phyloP scores from a whole-genome alignment of 2,888 invertebrate species.

The Resseliella maxima region DNA sequence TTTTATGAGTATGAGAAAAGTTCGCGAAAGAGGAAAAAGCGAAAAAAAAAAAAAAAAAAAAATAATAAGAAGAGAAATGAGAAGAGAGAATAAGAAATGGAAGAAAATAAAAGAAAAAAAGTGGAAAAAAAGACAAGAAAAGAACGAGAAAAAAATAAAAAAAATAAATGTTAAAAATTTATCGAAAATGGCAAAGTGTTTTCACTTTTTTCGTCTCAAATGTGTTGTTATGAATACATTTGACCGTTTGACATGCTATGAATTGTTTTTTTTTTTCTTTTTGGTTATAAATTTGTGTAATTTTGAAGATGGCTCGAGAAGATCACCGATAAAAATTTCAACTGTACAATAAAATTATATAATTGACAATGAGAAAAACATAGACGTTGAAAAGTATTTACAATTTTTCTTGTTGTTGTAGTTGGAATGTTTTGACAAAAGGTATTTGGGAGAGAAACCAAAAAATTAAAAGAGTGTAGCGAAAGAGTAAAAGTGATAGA shows the following conservation, averaged over 20 bases:
- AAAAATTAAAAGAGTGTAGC: neutral
- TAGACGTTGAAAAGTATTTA: neutral
- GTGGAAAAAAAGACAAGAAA: no score
- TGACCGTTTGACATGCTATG: slow-evolving; percentile 53
- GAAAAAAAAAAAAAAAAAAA: no score
- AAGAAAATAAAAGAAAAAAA: no score
- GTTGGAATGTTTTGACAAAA: neutral
- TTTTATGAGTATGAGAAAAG: slow-evolving; percentile 62
- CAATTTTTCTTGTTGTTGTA: neutral
- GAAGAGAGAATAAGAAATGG: no score
- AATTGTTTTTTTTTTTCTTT: no score
- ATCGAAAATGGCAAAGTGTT: neutral
- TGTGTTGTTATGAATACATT: slow-evolving; percentile 14
- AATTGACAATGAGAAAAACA: slow-evolving; percentile 4
- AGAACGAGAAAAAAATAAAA: neutral
- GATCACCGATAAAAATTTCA: neutral
- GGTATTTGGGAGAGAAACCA: neutral
- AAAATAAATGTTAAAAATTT: neutral
- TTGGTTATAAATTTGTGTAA: slow-evolving; percentile 1
- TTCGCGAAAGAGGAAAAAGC: no score
- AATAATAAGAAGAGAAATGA: no score
- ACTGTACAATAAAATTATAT: slow-evolving; percentile 34
- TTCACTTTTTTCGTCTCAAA: neutral
- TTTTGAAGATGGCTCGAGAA: neutral
- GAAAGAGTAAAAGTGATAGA: neutral